Base-by-base conservation (phyloP, 1,140 invertebrate species). In the Achroia grisella region DNA sequence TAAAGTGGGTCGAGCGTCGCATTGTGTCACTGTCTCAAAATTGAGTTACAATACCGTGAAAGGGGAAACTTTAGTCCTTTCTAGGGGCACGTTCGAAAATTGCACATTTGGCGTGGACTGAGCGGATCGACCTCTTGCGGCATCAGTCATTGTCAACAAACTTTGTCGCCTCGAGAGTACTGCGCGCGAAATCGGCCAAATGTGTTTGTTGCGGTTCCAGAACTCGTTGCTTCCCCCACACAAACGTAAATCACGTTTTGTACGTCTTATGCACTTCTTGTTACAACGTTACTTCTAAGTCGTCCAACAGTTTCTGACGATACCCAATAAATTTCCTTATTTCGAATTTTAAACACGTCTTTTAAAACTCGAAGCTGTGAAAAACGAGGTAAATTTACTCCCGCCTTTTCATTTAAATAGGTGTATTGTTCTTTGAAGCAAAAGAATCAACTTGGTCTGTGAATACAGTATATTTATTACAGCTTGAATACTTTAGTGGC, bases 71-170 rank as follows among this genome's bases (percentile, higher is more conserved):
- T 62, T 35, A 31, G 47, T 55, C 49, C 48, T 55, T 56, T 54
- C 46, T 55, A 55, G 44, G 17, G 52, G 48, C 37, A 51, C 48
- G 56, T 59, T 62, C 53, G 55, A 60, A 68, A 63, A 62, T 54
- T 56, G 61, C 57, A 57, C 57, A 66, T 48, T 56, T 64, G 44
- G 52, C 39, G 44, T 45, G 34, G 52, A 29, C 45, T 46, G 53
- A 33, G 41, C 39, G 35, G 39, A 55, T 47, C 46, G 55, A 23
- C 39, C 52, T 44, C 49, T 56, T 45, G 42, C 42, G 48, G 65
- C 66, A 77, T 78, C 71, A 74, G 64, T 78, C 70, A 69, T 77
- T 80, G 71, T 77, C 71, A 76, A 76, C 68, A 70, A 78, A 78
- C 51, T 76, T 70, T 67, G 63, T 67, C 62, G 53, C 55, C 39